Evolutionary conservation across 2,797 vertebrate species (phyloP), one percentile per base, ranked within the genome.

Genomic region (Urosaurus nigricauda): DNA sequence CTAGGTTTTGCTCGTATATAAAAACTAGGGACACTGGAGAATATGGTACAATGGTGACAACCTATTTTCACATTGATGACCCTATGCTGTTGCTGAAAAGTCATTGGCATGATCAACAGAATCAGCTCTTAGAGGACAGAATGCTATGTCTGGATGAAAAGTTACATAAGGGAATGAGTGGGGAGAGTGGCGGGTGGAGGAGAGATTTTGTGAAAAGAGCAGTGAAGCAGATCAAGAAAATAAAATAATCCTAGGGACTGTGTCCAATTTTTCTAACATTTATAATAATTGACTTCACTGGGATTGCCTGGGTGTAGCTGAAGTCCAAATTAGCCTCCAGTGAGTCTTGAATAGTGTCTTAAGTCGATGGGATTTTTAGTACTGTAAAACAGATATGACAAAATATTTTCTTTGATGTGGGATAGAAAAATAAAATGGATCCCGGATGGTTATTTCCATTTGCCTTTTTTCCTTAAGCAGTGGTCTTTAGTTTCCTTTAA

Each of bases 341-440:
- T n/a, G 84, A 88, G 70, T 16, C 88, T 92, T 88, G 63, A 91
- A 91, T 65, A 88, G 80, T 21, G 8, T 85, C 35, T 90, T 91
- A 89, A 93, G 84, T 75, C 86, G 88, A 91, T 91, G 43, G 87
- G 93, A 94, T 92, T 87, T 92, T 93, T 95, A 83, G 19, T 91
- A 93, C 93, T 80, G 29, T 89, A 85, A 92, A 95, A 89, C 47
- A 83, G 83, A 87, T 91, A 84, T 89, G 78, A 88, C 87, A 91
- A 94, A 90, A 87, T 91, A 92, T 90, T 96, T 94, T 92, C 89
- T 95, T 94, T 94, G 88, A 92, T 93, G 90, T 95, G 17, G 80
- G 91, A 89, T 94, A 93, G 92, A 93, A 93, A 88, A 90, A 89
- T 90, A 73, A 91, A 93, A 92, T 86, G 85, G 82, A 83, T 88